phyloP scores from a whole-genome alignment of 2,888 invertebrate species.

The Latrodectus hesperus region DNA sequence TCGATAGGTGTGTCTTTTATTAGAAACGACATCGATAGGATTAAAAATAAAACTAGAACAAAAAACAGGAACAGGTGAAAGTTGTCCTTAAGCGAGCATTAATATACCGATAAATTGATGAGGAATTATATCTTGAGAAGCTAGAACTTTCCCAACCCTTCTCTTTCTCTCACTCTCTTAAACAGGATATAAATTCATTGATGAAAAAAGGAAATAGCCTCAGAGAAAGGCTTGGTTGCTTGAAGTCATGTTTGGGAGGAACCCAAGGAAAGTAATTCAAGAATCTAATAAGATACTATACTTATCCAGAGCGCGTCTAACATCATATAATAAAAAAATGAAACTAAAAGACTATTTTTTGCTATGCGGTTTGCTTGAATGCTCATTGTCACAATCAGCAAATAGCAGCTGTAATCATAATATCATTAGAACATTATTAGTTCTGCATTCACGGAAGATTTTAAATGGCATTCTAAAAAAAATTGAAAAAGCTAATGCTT shows the following conservation, averaged over 20 bases:
- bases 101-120: neutral
- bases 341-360: too few species aligned
- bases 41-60: conserved; percentile 49
- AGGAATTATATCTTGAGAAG: conserved; percentile 5
- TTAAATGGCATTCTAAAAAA: too few species aligned
- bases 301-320: neutral
- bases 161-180: neutral
- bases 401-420: too few species aligned
- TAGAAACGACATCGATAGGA: conserved; percentile 51
- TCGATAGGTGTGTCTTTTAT: conserved; percentile 58
- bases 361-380: too few species aligned
- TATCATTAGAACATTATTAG: too few species aligned
- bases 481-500: too few species aligned
- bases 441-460: too few species aligned
- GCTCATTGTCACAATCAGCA: too few species aligned
- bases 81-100: conserved; percentile 27
- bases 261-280: conserved; percentile 34
- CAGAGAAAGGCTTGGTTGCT: conserved; percentile 53
- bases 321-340: too few species aligned
- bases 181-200: conserved; percentile 5
- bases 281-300: conserved; percentile 4
- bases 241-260: conserved; percentile 22
- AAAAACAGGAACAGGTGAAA: conserved; percentile 54
- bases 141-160: too few species aligned
- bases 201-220: conserved; percentile 25